Base-by-base conservation (phyloP, 2,888 invertebrate species). In the Cartodere bifasciata region DNA sequence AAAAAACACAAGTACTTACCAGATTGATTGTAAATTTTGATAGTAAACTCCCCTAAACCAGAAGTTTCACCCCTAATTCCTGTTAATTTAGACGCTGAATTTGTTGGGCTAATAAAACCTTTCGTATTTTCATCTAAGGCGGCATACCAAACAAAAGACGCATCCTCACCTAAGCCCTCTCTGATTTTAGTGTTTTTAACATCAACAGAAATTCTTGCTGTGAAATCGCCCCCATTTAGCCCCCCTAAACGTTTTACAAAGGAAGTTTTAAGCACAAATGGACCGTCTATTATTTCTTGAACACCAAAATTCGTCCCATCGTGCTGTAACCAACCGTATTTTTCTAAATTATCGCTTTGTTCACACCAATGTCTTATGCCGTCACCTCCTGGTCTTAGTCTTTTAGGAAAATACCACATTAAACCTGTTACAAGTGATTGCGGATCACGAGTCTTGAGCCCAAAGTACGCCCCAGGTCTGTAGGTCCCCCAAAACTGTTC, bases 401-500 rank as follows among this genome's bases (percentile, higher is more conserved):
- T 64, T 2, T 68, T 68, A 0, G 84, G 83, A 39, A 82, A 76
- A 53, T 95, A 90, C 97, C 95, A 97, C 92, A 97, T 94, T 13
- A 95, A 63, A 1, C 98, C 98, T 49, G 88, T 80, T 0, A 92
- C 79, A 1, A 92, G 72, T 0, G 95, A 92, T 31, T 77, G 65
- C 0, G 90, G 85, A 53, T 87, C 86, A 31, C 95, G 65, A 0
- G 87, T 88, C 62, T 91, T 88, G 53, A 98, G 61, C 0, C 92
- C 94, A 56, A 94, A 79, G 58, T 94, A 94, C 2, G 77, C 71
- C 0, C 86, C 83, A 0, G 92, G 78, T 13, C 92, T 61, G 56
- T 95, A 97, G 0, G 84, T 77, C 5, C 97, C 97, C 98, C 98
- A 99, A 60, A 80, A 90, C 23, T 78, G 68, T 7, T 83, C 79